These are phyloP conservation scores for Naja naja DNA, from an alignment of 2,113 vertebrate genomes.

Conservation along the genomic window DNA sequence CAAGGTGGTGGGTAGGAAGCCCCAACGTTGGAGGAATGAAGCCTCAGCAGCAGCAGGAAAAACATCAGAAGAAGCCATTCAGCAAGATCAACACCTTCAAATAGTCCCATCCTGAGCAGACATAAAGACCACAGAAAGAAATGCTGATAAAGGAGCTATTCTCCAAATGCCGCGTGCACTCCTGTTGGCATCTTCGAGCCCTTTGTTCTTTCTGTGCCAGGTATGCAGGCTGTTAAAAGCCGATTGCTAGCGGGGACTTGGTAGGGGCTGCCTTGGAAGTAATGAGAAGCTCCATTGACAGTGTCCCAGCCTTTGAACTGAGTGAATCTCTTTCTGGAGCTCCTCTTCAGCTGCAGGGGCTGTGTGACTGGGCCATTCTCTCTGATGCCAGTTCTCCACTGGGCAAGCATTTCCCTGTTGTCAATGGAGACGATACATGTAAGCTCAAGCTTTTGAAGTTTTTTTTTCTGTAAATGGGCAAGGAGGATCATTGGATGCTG, in stretches of 20 bases:
- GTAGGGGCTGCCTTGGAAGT: conserved; percentile 11
- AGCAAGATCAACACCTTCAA: conserved; percentile 35
- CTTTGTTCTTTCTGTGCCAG: conserved; percentile 19
- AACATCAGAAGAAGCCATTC: conserved; percentile 21
- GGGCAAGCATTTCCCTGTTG: background rate
- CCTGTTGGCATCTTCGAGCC: conserved; percentile 4
- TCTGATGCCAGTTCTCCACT: background rate
- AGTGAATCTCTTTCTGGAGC: conserved; percentile 14
- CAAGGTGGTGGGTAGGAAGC: background rate
- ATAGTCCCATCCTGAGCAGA: conserved; percentile 22
- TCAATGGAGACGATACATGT: background rate
- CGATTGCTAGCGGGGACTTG: conserved; percentile 9
- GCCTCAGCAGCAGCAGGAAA: background rate
- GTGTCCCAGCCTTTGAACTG: conserved; percentile 17
- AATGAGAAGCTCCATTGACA: conserved; percentile 22
- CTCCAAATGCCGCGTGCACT: conserved; percentile 14
- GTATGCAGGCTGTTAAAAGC: conserved; percentile 25
- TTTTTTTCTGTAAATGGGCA: background rate
- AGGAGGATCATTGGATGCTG: background rate
- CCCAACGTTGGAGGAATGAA: background rate
- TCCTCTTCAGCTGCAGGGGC: background rate
- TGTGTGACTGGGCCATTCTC: background rate
- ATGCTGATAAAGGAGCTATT: conserved; percentile 13
- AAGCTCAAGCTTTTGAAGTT: background rate
- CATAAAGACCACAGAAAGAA: conserved; percentile 9